Evolutionary conservation across 2,797 vertebrate species (phyloP).

Genomic region (Syngnathus acus): DNA sequence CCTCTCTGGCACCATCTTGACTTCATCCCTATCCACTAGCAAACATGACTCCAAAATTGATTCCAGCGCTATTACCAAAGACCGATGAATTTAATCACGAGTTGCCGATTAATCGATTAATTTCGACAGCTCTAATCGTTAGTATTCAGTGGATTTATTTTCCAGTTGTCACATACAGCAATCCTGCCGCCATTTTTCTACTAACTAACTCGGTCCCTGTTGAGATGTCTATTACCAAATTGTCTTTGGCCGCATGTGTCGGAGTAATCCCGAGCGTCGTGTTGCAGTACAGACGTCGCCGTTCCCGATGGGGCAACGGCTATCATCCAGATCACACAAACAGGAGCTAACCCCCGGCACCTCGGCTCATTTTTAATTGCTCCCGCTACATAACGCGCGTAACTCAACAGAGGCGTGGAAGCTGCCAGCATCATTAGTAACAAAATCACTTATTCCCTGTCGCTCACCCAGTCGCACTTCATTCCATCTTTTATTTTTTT

Average conservation of each 20-base stretch:
- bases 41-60: no score
- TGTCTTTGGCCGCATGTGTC: not conserved
- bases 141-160: no score
- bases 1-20: no score
- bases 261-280: conserved; percentile 7
- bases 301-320: conserved; percentile 33
- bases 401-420: conserved; percentile 20
- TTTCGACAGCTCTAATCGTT: no score
- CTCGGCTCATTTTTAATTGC: conserved; percentile 41
- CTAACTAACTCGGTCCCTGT: not conserved
- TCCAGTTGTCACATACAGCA: no score
- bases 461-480: not conserved
- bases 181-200: not conserved
- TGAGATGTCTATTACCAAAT: not conserved
- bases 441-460: not conserved
- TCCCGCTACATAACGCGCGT: conserved; percentile 28
- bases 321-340: conserved; percentile 49
- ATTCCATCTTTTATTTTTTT: conserved; percentile 5
- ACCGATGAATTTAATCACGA: no score
- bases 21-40: no score
- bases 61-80: no score
- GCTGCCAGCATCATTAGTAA: conserved; percentile 23
- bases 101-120: no score
- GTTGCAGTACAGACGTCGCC: conserved; percentile 19
- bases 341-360: conserved; percentile 32